These are phyloP conservation scores for Chaetura pelagica DNA, from an alignment of 2,113 vertebrate genomes.

Conservation along the genomic window DNA sequence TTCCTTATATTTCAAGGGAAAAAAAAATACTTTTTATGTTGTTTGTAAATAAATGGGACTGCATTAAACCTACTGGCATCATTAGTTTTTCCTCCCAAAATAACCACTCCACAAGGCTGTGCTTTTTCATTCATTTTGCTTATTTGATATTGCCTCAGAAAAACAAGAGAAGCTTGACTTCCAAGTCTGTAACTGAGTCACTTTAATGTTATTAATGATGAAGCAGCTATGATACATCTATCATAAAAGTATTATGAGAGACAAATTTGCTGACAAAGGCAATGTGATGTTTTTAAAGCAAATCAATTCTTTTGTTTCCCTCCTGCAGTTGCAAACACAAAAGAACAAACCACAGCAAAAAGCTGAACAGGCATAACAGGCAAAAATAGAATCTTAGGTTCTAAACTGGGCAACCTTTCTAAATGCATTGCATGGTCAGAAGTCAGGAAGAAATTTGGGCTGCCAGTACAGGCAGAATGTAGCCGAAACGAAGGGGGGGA, in stretches of 20 bases:
- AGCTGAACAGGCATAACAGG: neutral
- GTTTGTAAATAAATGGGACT: constrained; percentile 37
- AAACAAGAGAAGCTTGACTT: neutral
- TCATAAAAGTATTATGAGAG: neutral
- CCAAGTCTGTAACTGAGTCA: neutral
- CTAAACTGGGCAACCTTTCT: neutral
- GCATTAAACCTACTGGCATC: neutral
- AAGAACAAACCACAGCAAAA: neutral
- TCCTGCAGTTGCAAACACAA: neutral
- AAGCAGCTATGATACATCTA: neutral
- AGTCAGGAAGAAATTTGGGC: neutral
- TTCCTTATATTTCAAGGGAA: neutral
- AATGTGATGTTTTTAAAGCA: neutral
- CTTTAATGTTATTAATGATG: neutral
- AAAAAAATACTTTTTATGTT: neutral
- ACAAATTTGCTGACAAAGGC: neutral
- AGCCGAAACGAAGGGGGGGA: neutral
- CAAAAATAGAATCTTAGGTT: neutral
- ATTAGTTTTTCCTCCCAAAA: neutral
- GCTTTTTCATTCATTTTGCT: neutral
- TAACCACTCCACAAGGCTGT: neutral
- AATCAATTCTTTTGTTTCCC: neutral
- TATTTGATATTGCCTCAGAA: neutral
- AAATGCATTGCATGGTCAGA: neutral
- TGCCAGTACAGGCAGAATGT: neutral